Evolutionary conservation across 2,113 vertebrate species (phyloP), one percentile per base, ranked within the genome.

Genomic region (Sinocyclocheilus anophthalmus): DNA sequence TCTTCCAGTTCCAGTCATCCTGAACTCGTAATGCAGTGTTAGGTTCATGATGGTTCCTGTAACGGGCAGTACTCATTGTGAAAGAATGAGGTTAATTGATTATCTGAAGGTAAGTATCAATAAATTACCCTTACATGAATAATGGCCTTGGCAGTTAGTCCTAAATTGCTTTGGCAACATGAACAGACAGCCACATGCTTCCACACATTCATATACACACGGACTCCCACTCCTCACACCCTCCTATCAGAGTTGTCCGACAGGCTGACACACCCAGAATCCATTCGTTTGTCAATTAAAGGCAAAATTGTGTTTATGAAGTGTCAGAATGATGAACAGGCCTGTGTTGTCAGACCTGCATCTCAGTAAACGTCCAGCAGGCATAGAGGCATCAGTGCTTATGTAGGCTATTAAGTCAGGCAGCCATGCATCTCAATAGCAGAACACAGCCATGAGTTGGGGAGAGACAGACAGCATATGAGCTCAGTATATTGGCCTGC

Each of bases 161-260:
- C 88, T 84, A 89, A 88, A 91, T 93, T 88, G 87, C 69, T 86
- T 89, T 76, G 85, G 88, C 81, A 88, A 88, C 76, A 65, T 39
- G 33, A 76, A 88, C 81, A 76, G 81, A 73, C 84, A 85, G 57
- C 55, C 85, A 65, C 59, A 80, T 57, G 59, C 50, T 83, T 22
- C 61, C 53, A 24, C 82, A 65, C 69, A 72, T 45, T 37, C 39
- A 82, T 76, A 61, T 59, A 48, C 75, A 78, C 72, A 76, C 81
- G 8, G 37, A 63, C 33, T 39, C 59, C 26, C 59, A 72, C 67
- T 16, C 20, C 37, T 78, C 33, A 48, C 33, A 57, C 57, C 13
- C 24, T 87, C 45, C 70, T 22, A 72, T 61, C 67, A 0, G 14
- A 65, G 73, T 26, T 39, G 48, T 65, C 53, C 3, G 42, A 80